These are phyloP conservation scores for Guaruba guarouba DNA, from an alignment of 2,113 vertebrate species.

Conservation along the genomic window DNA sequence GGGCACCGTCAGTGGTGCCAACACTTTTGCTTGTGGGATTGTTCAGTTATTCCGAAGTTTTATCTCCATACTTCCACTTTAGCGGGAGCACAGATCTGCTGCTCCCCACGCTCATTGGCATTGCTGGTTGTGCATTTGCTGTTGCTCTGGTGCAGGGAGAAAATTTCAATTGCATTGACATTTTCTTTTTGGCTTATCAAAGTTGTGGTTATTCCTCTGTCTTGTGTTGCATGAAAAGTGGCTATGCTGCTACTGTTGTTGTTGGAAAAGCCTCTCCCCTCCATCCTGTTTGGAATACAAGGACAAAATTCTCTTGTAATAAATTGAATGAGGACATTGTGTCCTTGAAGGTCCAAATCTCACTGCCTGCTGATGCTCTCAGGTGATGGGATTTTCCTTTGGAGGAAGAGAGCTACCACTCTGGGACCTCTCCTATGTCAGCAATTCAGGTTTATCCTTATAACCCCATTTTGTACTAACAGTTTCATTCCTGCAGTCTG, in stretches of 20 bases:
- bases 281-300: not conserved
- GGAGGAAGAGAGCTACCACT: not conserved
- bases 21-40: not conserved
- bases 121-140: not conserved
- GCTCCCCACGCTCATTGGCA: not conserved
- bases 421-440: not conserved
- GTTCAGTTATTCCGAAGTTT: not conserved
- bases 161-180: not conserved
- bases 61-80: not conserved
- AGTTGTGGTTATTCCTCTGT: not conserved
- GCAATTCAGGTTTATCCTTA: not conserved
- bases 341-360: not conserved
- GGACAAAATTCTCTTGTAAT: not conserved
- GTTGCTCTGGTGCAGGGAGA: not conserved
- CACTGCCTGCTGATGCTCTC: not conserved
- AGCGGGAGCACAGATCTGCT: not conserved
- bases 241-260: not conserved
- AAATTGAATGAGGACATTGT: not conserved
- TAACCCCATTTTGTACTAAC: not conserved
- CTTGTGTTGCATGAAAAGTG: not conserved
- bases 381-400: not conserved
- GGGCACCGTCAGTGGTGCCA: not conserved
- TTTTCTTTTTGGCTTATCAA: not conserved
- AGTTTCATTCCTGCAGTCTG: not conserved
- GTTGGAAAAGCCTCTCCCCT: not conserved